Evolutionary conservation across 2,113 vertebrate genomes (phyloP).

Genomic region (Mesitornis unicolor): DNA sequence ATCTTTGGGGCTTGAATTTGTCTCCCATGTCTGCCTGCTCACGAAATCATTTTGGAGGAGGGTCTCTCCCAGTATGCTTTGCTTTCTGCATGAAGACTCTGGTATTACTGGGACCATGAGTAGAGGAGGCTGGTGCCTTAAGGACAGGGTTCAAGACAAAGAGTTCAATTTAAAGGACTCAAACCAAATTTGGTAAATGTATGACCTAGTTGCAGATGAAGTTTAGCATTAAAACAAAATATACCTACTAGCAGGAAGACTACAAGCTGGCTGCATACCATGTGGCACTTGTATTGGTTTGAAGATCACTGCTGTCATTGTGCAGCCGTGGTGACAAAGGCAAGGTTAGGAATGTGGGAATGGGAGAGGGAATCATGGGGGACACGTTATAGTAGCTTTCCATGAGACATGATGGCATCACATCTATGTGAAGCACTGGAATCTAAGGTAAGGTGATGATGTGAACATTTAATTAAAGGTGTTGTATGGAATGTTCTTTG

Average conservation of each 20-base stretch:
- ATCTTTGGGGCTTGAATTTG: background rate
- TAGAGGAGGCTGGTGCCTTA: background rate
- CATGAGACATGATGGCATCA: background rate
- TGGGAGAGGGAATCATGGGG: background rate
- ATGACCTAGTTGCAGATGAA: background rate
- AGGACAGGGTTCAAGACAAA: background rate
- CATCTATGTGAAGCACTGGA: background rate
- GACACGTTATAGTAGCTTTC: background rate
- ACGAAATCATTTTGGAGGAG: background rate
- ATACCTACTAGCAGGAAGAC: background rate
- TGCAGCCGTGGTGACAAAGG: background rate
- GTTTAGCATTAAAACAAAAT: background rate
- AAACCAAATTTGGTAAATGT: background rate
- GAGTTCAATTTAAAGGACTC: background rate
- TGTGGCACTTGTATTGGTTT: background rate
- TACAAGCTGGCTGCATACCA: background rate
- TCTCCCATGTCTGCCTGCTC: background rate
- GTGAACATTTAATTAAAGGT: background rate
- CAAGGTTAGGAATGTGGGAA: background rate
- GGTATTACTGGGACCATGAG: background rate
- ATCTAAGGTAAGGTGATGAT: background rate
- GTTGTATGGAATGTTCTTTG: background rate
- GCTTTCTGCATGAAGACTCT: background rate
- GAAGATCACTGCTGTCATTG: background rate
- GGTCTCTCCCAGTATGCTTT: background rate